Evolutionary conservation across 2,888 invertebrate species (phyloP).

Genomic region (Aporophyla nigra): DNA sequence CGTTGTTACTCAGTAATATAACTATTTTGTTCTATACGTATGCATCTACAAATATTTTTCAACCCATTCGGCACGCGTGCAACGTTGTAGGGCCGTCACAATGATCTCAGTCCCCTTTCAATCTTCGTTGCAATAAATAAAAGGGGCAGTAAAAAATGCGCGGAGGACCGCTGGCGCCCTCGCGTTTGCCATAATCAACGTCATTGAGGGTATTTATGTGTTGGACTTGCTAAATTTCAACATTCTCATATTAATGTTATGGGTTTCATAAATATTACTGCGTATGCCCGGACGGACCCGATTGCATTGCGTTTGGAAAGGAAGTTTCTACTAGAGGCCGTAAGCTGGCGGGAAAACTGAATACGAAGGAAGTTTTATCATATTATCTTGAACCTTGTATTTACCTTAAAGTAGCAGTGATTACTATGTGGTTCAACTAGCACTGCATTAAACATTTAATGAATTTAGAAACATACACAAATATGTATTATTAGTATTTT

Average conservation of each 20-base stretch:
- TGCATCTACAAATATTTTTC: slow-evolving; percentile 48
- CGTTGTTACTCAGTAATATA: neutral
- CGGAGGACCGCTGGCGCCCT: slow-evolving; percentile 80
- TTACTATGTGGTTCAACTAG: no score
- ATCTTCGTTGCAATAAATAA: slow-evolving; percentile 90
- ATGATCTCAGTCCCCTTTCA: slow-evolving; percentile 89
- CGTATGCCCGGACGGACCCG: slow-evolving; percentile 4
- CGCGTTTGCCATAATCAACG: slow-evolving; percentile 76
- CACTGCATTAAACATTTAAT: no score
- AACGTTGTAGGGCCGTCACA: slow-evolving; percentile 79
- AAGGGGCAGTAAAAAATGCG: slow-evolving; percentile 88
- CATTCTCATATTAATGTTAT: slow-evolving; percentile 54
- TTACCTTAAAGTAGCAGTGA: no score
- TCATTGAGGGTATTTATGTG: slow-evolving; percentile 79
- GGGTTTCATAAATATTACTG: slow-evolving; percentile 48
- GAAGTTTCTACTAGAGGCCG: neutral
- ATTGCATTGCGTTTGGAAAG: neutral
- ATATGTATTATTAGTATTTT: no score
- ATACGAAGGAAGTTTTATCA: neutral
- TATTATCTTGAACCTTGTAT: no score
- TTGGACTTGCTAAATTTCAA: slow-evolving; percentile 65
- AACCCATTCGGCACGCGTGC: slow-evolving; percentile 71
- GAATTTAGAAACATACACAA: no score
- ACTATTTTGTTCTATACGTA: slow-evolving; percentile 6
- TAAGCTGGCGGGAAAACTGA: neutral